These are phyloP conservation scores for Triplophysa dalaica DNA, from an alignment of 2,113 vertebrate genomes.

Conservation along the genomic window DNA sequence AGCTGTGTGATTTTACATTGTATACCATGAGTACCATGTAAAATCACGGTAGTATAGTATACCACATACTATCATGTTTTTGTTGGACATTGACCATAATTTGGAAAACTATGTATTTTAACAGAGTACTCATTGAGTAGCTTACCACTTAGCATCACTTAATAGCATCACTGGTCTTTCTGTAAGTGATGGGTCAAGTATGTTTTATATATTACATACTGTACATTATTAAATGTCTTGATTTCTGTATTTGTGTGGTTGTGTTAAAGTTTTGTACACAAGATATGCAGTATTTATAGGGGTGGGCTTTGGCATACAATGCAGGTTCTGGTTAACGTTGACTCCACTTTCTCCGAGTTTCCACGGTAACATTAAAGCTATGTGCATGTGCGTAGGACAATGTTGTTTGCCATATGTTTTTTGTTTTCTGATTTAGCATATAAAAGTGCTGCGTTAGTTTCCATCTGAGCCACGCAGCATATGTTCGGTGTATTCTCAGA, in stretches of 20 bases:
- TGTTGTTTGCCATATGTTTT: slow-evolving; percentile 47
- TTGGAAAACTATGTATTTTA: too few species aligned
- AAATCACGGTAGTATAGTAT: too few species aligned
- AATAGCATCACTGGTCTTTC: too few species aligned
- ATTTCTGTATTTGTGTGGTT: not conserved
- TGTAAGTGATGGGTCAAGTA: too few species aligned
- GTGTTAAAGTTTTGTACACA: not conserved
- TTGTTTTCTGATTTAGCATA: slow-evolving; percentile 48
- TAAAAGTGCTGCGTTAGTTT: slow-evolving; percentile 46
- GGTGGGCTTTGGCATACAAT: too few species aligned
- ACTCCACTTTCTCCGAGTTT: slow-evolving; percentile 37
- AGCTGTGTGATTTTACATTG: too few species aligned
- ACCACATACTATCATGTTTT: too few species aligned
- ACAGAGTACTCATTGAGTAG: too few species aligned
- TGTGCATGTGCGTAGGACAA: slow-evolving; percentile 29
- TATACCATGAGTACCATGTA: too few species aligned
- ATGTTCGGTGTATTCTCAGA: slow-evolving; percentile 42
- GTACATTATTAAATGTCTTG: not conserved
- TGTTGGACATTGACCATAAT: too few species aligned
- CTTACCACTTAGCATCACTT: too few species aligned
- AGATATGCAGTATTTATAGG: not conserved
- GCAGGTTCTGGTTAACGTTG: not conserved
- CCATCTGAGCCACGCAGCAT: slow-evolving; percentile 33
- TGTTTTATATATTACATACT: not conserved
- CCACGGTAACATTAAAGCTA: slow-evolving; percentile 43